These are phyloP conservation scores for Macrotus californicus DNA, from an alignment of 2,113 vertebrate species.

Conservation along the genomic window DNA sequence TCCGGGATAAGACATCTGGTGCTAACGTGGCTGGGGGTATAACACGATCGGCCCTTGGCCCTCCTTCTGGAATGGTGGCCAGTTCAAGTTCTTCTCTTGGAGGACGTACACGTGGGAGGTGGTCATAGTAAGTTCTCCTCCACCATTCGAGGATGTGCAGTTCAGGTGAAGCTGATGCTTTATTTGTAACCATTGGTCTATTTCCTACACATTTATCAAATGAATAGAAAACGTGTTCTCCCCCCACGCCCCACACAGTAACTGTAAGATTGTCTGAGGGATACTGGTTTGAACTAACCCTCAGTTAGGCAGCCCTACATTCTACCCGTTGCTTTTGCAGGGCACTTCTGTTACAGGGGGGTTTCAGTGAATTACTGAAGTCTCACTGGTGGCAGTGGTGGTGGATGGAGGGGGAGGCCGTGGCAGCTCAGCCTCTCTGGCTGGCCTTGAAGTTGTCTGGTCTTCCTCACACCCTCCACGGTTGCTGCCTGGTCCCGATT, in stretches of 20 bases:
- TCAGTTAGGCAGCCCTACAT: background rate
- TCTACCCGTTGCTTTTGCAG: background rate
- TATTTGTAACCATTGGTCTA: background rate
- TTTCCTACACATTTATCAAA: background rate
- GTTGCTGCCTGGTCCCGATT: too few relatives aligned
- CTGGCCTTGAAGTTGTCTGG: background rate
- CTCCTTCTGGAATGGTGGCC: background rate
- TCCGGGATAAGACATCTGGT: accelerated
- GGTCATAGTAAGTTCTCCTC: background rate
- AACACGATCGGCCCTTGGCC: background rate
- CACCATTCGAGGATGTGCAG: background rate
- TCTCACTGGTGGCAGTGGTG: background rate
- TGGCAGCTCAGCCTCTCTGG: background rate
- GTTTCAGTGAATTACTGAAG: background rate
- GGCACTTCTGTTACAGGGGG: background rate
- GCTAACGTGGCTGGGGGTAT: background rate
- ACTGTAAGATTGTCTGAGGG: background rate
- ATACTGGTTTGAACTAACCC: background rate
- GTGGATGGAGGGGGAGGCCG: background rate
- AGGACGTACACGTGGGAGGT: background rate
- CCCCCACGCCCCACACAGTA: background rate
- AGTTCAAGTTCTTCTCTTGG: background rate
- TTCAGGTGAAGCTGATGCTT: background rate
- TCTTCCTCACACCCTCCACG: background rate
- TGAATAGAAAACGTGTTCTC: background rate